These are phyloP conservation scores for Phrixothrix hirtus DNA, from an alignment of 2,888 invertebrate genomes.

Conservation along the genomic window DNA sequence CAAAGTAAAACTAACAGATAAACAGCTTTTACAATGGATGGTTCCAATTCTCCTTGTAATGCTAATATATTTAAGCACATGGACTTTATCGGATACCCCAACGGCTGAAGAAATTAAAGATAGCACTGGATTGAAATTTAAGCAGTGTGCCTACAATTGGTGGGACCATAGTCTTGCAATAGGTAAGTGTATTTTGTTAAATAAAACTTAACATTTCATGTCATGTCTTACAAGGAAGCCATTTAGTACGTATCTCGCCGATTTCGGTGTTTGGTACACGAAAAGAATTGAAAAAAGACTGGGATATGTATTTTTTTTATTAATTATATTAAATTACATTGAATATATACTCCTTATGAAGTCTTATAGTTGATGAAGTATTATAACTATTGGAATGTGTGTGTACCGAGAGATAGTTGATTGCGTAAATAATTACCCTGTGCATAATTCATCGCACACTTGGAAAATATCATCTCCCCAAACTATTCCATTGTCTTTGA, in stretches of 20 bases:
- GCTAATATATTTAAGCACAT: slow-evolving; percentile 85
- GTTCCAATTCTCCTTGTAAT: slow-evolving; percentile 88
- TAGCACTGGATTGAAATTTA: slow-evolving; percentile 77
- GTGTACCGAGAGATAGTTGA: too few relatives aligned
- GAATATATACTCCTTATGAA: too few relatives aligned
- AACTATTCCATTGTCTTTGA: too few relatives aligned
- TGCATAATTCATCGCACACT: too few relatives aligned
- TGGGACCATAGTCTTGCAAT: slow-evolving; percentile 94
- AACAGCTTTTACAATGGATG: slow-evolving; percentile 91
- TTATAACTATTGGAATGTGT: too few relatives aligned
- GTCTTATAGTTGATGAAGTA: too few relatives aligned
- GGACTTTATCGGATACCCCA: slow-evolving; percentile 88
- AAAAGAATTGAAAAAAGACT: background rate
- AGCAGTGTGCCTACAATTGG: slow-evolving; percentile 89
- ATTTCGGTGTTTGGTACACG: too few relatives aligned
- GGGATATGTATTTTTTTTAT: too few relatives aligned
- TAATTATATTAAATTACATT: too few relatives aligned
- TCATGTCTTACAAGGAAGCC: background rate
- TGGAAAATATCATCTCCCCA: too few relatives aligned
- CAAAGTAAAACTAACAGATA: slow-evolving; percentile 89
- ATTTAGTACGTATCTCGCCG: too few relatives aligned
- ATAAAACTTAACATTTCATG: background rate
- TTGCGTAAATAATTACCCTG: too few relatives aligned
- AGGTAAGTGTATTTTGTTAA: slow-evolving; percentile 59
- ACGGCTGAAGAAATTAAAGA: slow-evolving; percentile 79